Conservation (phyloP, 2,113 vertebrate genomes). For the Phrynocephalus versicolor region DNA sequence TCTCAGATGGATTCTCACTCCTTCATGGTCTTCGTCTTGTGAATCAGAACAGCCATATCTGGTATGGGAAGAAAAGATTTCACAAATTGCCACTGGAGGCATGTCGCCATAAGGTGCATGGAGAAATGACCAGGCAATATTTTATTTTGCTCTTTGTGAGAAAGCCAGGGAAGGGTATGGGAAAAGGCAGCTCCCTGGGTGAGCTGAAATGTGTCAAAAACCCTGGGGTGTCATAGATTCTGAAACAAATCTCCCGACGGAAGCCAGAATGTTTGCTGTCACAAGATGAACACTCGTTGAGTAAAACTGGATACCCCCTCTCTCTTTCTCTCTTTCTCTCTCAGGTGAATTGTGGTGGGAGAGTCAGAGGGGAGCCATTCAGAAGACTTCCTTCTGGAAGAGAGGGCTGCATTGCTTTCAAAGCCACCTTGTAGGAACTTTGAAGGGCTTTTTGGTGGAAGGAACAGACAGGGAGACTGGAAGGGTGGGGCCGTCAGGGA, state of each 20-base stretch:
- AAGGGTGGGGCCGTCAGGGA: background rate
- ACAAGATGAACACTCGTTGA: constrained; percentile 31
- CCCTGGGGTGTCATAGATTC: constrained; percentile 46
- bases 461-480: background rate
- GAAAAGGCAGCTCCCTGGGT: constrained; percentile 17
- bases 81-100: background rate
- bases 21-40: constrained; percentile 30
- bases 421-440: background rate
- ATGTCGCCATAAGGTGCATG: background rate
- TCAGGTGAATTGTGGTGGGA: constrained; percentile 30
- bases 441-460: background rate
- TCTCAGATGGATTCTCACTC: constrained; percentile 58
- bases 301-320: constrained; percentile 47
- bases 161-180: background rate
- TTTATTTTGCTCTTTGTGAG: background rate
- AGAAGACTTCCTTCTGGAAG: constrained; percentile 10
- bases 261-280: constrained; percentile 46
- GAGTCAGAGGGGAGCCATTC: constrained; percentile 47
- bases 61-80: background rate
- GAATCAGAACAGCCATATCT: background rate
- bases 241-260: constrained; percentile 40
- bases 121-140: background rate
- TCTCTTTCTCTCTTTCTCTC: background rate
- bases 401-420: constrained; percentile 1
- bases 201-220: constrained; percentile 31